Base-by-base conservation (phyloP, 2,113 vertebrate genomes). In the Macrotus californicus region DNA sequence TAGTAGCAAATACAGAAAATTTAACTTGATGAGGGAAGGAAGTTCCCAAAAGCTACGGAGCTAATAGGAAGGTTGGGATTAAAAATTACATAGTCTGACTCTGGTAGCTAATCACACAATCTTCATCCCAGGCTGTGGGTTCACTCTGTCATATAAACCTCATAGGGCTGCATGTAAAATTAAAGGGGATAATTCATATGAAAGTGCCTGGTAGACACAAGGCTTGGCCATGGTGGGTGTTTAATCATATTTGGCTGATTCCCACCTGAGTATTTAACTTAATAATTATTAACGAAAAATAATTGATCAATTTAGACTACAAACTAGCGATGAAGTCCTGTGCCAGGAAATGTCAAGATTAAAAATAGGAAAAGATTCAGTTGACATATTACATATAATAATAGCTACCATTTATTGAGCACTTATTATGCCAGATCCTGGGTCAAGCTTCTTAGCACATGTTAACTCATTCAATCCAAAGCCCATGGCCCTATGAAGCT, bases 41-140 rank as follows among this genome's bases (percentile, higher is more conserved):
- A 69, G 50, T 83, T 93, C 21, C n/a, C 48, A 1, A 86, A 79
- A 66, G 26, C 36, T 46, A 80, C 39, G 12, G 2, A 46, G 61
- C 43, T 59, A 9, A 18, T 5, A 34, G 56, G 75, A 41, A 66
- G 39, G 13, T 41, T 70, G 64, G 14, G 18, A 22, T 39, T 13
- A 56, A 43, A 43, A 77, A 19, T 66, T 6, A 66, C 3, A 5
- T 0, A 9, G 21, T 34, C 54, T 70, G 52, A 61, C 19, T 41
- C 52, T 7, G 34, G 22, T 14, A 13, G 10, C 85, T 52, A 29
- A 56, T 69, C 22, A 41, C 13, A 21, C 3, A 43, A 0, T 39
- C 46, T 31, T 43, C 4, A 14, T 39, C 1, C 15, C 31, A 10
- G 0, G 6, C n/a, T 64, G 18, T 8, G 11, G 6, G 4, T 31